A percentile compares a stretch with the other conserved stretches of the same genome.
Conservation (phyloP, 2,888 invertebrate species). For the Lasioglossum malachurum region DNA sequence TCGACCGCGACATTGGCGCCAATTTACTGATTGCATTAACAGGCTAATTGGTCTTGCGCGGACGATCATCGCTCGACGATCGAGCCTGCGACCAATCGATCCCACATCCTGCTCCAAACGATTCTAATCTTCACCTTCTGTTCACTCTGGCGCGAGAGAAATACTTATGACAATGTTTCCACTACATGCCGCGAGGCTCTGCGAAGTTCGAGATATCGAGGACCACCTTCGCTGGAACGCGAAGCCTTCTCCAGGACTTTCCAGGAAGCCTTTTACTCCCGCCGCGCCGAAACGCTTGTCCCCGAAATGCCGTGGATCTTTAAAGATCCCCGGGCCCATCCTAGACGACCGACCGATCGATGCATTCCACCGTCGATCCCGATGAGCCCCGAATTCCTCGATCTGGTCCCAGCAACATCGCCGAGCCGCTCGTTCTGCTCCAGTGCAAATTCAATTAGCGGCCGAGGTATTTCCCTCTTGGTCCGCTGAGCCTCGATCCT, state of each 20-base stretch:
- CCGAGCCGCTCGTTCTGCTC: neutral
- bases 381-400: constrained; percentile 56
- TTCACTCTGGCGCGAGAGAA: neutral
- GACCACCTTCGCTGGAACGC: constrained; percentile 67
- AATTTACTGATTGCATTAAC: constrained; percentile 80
- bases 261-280: constrained; percentile 74
- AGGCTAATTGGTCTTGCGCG: constrained; percentile 65
- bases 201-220: constrained; percentile 32
- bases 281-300: constrained; percentile 70
- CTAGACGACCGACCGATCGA: constrained; percentile 57
- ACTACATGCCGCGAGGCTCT: neutral
- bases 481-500: neutral
- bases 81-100: constrained; percentile 33
- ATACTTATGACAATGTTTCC: neutral
- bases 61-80: constrained; percentile 47
- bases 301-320: constrained; percentile 62
- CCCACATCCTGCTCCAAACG: neutral
- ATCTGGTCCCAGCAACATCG: constrained; percentile 40
- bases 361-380: constrained; percentile 64
- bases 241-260: constrained; percentile 65
- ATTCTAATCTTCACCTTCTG: neutral
- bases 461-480: neutral
- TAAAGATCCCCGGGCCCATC: constrained; percentile 59
- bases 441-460: constrained; percentile 40
- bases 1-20: constrained; percentile 80